Evolutionary conservation across 2,113 vertebrate species (phyloP).

Genomic region (Oreochromis aureus): DNA sequence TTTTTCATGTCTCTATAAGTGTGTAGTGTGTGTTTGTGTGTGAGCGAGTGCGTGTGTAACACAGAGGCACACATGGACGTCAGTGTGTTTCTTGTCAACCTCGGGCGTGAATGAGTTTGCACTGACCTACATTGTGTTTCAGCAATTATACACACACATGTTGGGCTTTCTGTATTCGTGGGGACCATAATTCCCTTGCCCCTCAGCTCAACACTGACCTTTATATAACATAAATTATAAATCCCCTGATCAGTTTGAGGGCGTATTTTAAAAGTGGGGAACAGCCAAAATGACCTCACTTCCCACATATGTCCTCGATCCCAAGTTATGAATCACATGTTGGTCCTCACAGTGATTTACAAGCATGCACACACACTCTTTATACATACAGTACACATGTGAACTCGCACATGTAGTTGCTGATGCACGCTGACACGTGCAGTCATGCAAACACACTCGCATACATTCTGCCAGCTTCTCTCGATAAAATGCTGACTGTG

Average conservation of each 20-base stretch:
- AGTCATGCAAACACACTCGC: not conserved
- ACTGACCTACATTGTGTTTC: conserved; percentile 56
- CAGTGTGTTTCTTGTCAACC: conserved; percentile 47
- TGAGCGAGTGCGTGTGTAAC: not conserved
- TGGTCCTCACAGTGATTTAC: not conserved
- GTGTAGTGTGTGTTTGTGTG: not conserved
- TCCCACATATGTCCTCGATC: not conserved
- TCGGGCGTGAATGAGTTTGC: conserved; percentile 48
- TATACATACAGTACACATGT: not conserved
- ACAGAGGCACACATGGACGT: conserved; percentile 9
- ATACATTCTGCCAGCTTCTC: not conserved
- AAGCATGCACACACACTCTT: not conserved
- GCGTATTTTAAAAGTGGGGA: not conserved
- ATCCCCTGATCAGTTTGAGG: not conserved
- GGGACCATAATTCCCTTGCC: not conserved
- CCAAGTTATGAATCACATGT: not conserved
- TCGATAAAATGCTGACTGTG: not conserved
- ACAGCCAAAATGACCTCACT: not conserved
- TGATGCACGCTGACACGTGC: not conserved
- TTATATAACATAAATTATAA: not conserved
- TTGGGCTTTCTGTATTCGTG: not conserved
- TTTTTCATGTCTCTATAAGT: not conserved
- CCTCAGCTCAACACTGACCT: not conserved
- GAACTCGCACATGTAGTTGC: not conserved
- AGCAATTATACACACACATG: not conserved